Evolutionary conservation across 2,113 vertebrate genomes (phyloP), one percentile per base, ranked within the genome.

Genomic region (Malurus alboscapulatus): DNA sequence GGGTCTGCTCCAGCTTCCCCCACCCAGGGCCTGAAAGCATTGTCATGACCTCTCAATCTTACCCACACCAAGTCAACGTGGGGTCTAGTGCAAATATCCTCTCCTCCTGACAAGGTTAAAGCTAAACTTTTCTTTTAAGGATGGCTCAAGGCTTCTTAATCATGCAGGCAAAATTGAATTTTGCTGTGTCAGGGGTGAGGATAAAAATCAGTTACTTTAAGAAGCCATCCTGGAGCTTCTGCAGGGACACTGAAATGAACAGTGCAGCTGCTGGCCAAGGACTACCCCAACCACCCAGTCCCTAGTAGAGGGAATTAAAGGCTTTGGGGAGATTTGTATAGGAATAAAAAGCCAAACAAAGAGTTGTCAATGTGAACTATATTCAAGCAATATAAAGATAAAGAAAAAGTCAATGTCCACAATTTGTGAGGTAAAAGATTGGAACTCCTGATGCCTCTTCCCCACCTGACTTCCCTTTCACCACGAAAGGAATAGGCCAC

Each of bases 1-100:
- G 55, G 9, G 8, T 8, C 18, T 24, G 42, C 25, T 65, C 38
- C 65, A 69, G 59, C 59, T 36, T 50, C 66, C 47, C 21, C 19
- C 34, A 26, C 36, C 54, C 20, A 45, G 25, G 81, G 29, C 50
- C 67, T 17, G 81, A 47, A 25, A 57, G 36, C 76, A 69, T 26
- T 20, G 3, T 0, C 8, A 17, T 7, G 51, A 62, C 30, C 42
- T 75, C 13, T 0, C 25, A 8, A 25, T 30, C 59, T 44, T 62
- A 32, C 8, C 16, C 57, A 30, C 21, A 44, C 20, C 7, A 3
- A 40, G 4, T 51, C 59, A 61, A 0, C 11, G 0, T 3, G 19
- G 29, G 13, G 7, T 45, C 48, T 44, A 12, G 4, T 79, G 76
- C 44, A 80, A 9, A 73, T 55, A 55, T 21, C 2, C 17, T 17